phyloP scores from a whole-genome alignment of 2,113 vertebrate genomes.

The human region DNA sequence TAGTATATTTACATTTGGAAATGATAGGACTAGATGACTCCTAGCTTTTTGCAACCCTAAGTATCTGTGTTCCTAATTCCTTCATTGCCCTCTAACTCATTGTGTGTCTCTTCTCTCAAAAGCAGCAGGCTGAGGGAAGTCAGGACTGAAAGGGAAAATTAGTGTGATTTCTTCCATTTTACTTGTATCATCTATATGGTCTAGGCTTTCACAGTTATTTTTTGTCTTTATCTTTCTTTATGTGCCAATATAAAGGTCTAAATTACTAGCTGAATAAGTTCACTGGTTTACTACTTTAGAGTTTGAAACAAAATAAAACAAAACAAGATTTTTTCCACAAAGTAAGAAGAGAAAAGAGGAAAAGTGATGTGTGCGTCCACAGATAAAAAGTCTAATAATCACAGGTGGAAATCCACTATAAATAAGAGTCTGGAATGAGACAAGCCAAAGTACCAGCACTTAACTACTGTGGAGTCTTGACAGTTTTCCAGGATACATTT shows the following conservation, averaged over 20 bases:
- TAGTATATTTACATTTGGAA: not conserved
- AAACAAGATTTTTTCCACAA: not conserved
- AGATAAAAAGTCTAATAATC: constrained; percentile 41
- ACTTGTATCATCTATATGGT: not conserved
- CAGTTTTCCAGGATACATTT: not conserved
- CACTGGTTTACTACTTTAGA: not conserved
- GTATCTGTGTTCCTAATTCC: not conserved
- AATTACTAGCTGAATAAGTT: not conserved
- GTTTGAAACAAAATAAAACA: constrained; percentile 9
- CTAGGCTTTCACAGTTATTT: not conserved
- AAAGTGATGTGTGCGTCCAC: constrained; percentile 24
- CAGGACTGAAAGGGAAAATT: not conserved
- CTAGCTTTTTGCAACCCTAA: not conserved
- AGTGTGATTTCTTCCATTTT: not conserved
- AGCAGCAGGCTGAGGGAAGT: not conserved
- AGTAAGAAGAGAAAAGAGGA: constrained; percentile 54
- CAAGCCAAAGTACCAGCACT: not conserved
- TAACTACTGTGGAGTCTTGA: not conserved
- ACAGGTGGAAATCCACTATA: constrained; percentile 48
- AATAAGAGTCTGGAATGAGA: constrained; percentile 36
- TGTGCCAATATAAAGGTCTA: not conserved
- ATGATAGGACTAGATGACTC: not conserved
- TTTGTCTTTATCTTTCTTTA: not conserved
- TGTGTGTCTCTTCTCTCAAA: not conserved
- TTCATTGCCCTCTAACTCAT: not conserved